phyloP scores from a whole-genome alignment of 2,113 vertebrate species.

The Furnarius figulus region DNA sequence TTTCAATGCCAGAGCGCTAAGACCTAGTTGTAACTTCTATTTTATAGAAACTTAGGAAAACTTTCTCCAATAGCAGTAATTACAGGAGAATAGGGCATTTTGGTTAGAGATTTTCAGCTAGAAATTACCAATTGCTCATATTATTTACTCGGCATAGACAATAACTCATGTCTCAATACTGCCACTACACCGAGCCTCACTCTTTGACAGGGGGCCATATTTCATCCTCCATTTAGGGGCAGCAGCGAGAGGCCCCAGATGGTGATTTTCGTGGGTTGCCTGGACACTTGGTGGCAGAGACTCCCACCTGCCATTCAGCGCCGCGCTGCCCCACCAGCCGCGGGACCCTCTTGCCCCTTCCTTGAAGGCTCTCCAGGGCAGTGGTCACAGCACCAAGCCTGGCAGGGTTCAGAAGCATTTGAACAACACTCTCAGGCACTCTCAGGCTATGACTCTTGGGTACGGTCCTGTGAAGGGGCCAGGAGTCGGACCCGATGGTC shows the following conservation, averaged over 20 bases:
- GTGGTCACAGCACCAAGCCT: neutral
- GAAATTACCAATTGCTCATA: neutral
- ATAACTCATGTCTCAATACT: neutral
- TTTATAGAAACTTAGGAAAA: neutral
- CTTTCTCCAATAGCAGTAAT: neutral
- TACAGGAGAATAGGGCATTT: neutral
- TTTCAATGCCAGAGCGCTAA: neutral
- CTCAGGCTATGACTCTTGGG: neutral
- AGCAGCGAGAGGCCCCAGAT: accelerated
- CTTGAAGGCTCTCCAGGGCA: neutral
- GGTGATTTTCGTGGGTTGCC: neutral
- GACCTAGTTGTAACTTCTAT: neutral
- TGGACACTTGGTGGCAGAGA: accelerated
- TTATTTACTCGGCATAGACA: neutral
- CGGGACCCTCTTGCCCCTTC: neutral
- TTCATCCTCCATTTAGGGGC: neutral
- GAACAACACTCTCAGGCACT: neutral
- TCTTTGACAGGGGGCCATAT: accelerated
- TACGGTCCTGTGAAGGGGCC: neutral
- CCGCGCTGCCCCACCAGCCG: accelerated
- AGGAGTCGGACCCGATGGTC: neutral
- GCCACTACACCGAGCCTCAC: neutral
- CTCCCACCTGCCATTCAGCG: accelerated
- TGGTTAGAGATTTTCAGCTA: neutral
- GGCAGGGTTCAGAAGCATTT: neutral